Conservation (phyloP, 2,888 invertebrate genomes). For the Scelioninae gen. 2 region DNA sequence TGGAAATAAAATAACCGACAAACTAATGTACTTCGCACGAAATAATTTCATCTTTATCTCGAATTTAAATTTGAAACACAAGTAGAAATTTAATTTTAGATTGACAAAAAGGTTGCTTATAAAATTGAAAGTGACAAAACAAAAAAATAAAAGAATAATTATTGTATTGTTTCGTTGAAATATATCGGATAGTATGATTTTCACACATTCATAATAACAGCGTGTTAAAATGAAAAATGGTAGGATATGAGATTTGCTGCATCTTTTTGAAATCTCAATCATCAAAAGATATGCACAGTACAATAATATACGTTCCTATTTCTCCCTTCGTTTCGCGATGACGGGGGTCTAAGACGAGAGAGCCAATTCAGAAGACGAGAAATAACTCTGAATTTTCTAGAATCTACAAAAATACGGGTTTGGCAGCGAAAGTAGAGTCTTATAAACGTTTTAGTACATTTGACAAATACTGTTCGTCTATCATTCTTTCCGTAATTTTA, state of each 20-base stretch:
- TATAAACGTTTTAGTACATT: constrained; percentile 18
- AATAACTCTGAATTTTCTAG: constrained; percentile 28
- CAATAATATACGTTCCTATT: constrained; percentile 30
- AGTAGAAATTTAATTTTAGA: too few relatives aligned
- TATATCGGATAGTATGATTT: too few relatives aligned
- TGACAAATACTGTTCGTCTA: too few relatives aligned
- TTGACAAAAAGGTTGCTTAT: too few relatives aligned
- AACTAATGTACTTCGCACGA: too few relatives aligned
- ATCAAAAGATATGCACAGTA: constrained; percentile 30
- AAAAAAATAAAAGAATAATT: too few relatives aligned
- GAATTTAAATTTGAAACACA: too few relatives aligned
- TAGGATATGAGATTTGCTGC: constrained; percentile 19
- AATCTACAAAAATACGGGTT: constrained; percentile 17
- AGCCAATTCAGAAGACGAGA: constrained; percentile 33
- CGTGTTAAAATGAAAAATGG: constrained; percentile 14
- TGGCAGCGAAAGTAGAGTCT: constrained; percentile 11
- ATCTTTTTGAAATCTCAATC: constrained; percentile 22
- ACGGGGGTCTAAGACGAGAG: constrained; percentile 38
- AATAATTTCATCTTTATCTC: too few relatives aligned
- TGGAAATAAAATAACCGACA: too few relatives aligned
- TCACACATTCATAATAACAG: constrained; percentile 6
- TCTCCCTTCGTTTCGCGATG: constrained; percentile 37
- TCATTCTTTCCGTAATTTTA: too few relatives aligned
- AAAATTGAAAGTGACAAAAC: too few relatives aligned
- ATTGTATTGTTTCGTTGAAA: too few relatives aligned